Conservation (phyloP, 1,140 invertebrate species). For the Leptopilina boulardi region DNA sequence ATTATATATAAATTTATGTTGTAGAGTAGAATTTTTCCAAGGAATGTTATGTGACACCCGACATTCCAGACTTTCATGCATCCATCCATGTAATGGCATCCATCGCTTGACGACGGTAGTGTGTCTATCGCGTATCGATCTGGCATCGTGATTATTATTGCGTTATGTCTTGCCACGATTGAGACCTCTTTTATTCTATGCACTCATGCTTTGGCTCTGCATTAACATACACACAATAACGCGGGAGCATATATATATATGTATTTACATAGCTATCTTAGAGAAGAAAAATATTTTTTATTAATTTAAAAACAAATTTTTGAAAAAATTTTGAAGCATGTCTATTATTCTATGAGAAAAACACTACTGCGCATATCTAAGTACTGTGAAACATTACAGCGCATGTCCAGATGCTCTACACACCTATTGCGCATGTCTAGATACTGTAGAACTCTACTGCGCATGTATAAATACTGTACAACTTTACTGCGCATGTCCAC, state of each 20-base stretch:
- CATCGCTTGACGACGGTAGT: conserved; percentile 58
- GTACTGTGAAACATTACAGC: too few species aligned
- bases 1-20: background rate
- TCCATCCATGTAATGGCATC: conserved; percentile 64
- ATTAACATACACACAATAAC: conserved; percentile 21
- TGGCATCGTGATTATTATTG: conserved; percentile 72
- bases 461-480: background rate
- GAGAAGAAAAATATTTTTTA: too few species aligned
- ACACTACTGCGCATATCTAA: too few species aligned
- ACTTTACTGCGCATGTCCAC: background rate
- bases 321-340: too few species aligned
- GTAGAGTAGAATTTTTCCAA: conserved; percentile 45
- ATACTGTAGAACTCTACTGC: background rate
- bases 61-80: conserved; percentile 59
- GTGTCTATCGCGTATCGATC: conserved; percentile 71
- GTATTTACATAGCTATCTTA: too few species aligned
- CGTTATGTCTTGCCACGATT: conserved; percentile 65
- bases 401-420: too few species aligned
- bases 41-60: conserved; percentile 55
- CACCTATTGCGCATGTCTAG: too few species aligned
- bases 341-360: too few species aligned
- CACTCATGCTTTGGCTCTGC: conserved; percentile 39
- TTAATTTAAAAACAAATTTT: too few species aligned
- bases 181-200: conserved; percentile 63
- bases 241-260: background rate